Conservation (phyloP, 2,797 vertebrate species). For the Mastacembelus armatus region DNA sequence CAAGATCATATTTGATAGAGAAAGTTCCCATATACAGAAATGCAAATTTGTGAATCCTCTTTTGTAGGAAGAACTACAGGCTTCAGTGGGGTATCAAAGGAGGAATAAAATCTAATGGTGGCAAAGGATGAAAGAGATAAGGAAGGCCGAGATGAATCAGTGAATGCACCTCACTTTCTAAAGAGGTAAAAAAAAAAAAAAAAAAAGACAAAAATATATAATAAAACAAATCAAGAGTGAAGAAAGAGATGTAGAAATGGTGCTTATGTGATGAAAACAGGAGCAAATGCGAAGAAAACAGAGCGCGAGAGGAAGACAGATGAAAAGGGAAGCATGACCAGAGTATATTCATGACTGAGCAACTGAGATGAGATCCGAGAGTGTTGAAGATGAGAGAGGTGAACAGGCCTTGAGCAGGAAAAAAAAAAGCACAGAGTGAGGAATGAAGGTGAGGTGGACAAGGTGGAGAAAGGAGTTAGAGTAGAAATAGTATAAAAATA, state of each 20-base stretch:
- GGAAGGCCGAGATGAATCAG: background rate
- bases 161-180: background rate
- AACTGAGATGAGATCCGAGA: conserved; percentile 12
- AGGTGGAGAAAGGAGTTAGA: background rate
- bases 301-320: conserved; percentile 4
- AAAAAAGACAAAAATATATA: no score
- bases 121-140: background rate
- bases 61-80: conserved; percentile 10
- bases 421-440: background rate
- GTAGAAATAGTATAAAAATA: background rate
- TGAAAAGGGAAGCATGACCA: conserved; percentile 15
- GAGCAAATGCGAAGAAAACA: conserved; percentile 9
- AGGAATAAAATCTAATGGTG: conserved; percentile 7
- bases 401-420: background rate
- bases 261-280: conserved; percentile 4
- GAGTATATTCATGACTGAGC: conserved; percentile 24
- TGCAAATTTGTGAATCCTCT: background rate
- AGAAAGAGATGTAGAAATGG: background rate
- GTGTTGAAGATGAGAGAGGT: conserved; percentile 6
- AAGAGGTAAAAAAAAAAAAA: background rate
- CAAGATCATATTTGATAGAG: conserved; percentile 28
- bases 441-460: background rate
- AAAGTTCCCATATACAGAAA: conserved; percentile 1
- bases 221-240: background rate
- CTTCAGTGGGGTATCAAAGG: conserved; percentile 22